A percentile compares a stretch with the other conserved stretches of the same genome.
phyloP scores from a whole-genome alignment of 1,140 invertebrate species.

The Carcinoscorpius rotundicauda region DNA sequence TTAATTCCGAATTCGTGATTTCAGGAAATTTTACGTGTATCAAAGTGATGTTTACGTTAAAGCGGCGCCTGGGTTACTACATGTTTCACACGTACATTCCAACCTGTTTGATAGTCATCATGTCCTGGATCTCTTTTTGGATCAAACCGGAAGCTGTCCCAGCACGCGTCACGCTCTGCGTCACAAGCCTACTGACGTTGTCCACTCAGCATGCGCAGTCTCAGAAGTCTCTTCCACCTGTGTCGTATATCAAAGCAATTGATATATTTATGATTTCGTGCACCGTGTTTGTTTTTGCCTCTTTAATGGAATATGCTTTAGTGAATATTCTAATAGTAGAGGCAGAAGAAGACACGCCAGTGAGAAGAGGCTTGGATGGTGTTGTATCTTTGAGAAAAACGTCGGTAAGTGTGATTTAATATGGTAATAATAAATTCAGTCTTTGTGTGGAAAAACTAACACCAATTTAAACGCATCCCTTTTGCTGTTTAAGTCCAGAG shows the following conservation, averaged over 20 bases:
- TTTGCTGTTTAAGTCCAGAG: too few species aligned
- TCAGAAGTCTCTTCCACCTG: slow-evolving; percentile 66
- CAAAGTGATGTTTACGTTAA: slow-evolving; percentile 70
- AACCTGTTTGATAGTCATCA: slow-evolving; percentile 33
- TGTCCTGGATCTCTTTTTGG: slow-evolving; percentile 35
- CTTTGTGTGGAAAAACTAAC: too few species aligned
- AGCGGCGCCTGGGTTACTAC: slow-evolving; percentile 70
- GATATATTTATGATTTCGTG: slow-evolving; percentile 24
- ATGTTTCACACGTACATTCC: slow-evolving; percentile 76
- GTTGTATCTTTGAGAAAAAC: too few species aligned
- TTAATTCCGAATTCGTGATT: not conserved
- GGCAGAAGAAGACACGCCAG: too few species aligned
- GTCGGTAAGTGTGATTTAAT: too few species aligned
- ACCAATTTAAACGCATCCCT: too few species aligned
- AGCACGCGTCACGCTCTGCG: slow-evolving; percentile 31
- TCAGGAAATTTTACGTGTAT: slow-evolving; percentile 76
- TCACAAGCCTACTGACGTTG: slow-evolving; percentile 53
- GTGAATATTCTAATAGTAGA: slow-evolving; percentile 56
- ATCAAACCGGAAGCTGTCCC: slow-evolving; percentile 36
- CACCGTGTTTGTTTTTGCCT: slow-evolving; percentile 67
- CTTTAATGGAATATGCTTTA: slow-evolving; percentile 82
- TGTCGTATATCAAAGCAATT: slow-evolving; percentile 63
- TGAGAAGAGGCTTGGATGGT: too few species aligned
- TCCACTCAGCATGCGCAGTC: slow-evolving; percentile 48
- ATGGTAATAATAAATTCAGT: too few species aligned